Conservation (phyloP, 2,888 invertebrate genomes). For the Tenodera sinensis region DNA sequence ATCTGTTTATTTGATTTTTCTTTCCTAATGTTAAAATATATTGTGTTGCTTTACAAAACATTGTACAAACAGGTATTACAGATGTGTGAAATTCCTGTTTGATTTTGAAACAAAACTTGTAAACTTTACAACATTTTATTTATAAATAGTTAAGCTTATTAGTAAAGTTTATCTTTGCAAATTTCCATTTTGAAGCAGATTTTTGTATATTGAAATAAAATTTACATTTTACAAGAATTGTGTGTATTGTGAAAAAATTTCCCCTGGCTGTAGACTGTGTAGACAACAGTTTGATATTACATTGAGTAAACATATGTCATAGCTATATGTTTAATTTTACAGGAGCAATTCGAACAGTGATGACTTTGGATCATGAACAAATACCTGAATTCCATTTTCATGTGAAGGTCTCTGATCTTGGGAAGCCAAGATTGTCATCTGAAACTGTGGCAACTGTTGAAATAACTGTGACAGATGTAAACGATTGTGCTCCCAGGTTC, state of each 20-base stretch:
- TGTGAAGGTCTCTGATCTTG: slow-evolving; percentile 80
- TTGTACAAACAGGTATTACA: too few relatives aligned
- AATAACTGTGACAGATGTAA: slow-evolving; percentile 76
- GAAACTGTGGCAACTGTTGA: slow-evolving; percentile 74
- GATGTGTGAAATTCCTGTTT: too few relatives aligned
- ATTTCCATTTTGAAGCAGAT: too few relatives aligned
- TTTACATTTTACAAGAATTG: too few relatives aligned
- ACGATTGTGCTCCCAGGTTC: slow-evolving; percentile 88
- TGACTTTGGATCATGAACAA: slow-evolving; percentile 76
- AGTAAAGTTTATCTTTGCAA: too few relatives aligned
- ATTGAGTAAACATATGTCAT: too few relatives aligned
- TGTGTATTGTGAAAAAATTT: background rate
- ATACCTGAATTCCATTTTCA: slow-evolving; percentile 68
- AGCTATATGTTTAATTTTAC: slow-evolving; percentile 25
- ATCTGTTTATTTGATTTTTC: too few relatives aligned
- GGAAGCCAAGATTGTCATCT: slow-evolving; percentile 76
- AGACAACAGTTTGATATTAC: background rate
- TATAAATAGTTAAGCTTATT: too few relatives aligned
- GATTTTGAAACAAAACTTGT: too few relatives aligned
- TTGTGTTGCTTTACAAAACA: too few relatives aligned
- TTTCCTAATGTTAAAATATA: too few relatives aligned
- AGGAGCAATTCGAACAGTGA: slow-evolving; percentile 77
- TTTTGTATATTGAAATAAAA: background rate
- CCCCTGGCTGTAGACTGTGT: background rate
- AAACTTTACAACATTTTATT: too few relatives aligned